Evolutionary conservation across 1,140 invertebrate genomes (phyloP).

Genomic region (Calycopis cecrops): DNA sequence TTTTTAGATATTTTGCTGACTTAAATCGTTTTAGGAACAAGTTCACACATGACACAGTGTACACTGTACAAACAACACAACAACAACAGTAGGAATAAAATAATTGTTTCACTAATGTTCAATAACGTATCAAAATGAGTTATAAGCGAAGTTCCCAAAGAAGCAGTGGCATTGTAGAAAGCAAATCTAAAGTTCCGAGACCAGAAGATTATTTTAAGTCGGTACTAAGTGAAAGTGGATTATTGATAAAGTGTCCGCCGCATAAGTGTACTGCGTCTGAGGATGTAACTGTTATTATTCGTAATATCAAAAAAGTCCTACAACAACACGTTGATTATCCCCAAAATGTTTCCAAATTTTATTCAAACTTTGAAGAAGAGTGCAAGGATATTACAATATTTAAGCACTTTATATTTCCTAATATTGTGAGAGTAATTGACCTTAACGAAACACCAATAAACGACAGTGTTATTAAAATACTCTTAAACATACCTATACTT

Average conservation of each 20-base stretch:
- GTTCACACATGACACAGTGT: no score
- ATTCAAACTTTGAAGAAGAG: constrained; percentile 47
- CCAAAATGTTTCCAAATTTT: constrained; percentile 52
- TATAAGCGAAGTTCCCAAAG: constrained; percentile 28
- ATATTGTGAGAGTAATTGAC: constrained; percentile 44
- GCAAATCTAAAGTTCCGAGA: constrained; percentile 36
- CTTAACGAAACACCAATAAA: constrained; percentile 34
- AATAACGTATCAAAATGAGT: constrained; percentile 6
- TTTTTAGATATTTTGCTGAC: no score
- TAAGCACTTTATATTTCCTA: constrained; percentile 59
- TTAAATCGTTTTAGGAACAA: no score
- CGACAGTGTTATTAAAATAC: constrained; percentile 61
- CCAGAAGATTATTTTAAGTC: constrained; percentile 37
- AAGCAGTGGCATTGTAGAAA: constrained; percentile 11
- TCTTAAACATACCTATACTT: constrained; percentile 52
- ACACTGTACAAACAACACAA: no score
- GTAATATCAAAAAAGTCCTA: constrained; percentile 58
- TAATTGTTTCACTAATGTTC: no score
- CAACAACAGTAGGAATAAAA: no score
- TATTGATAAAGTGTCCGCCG: constrained; percentile 44
- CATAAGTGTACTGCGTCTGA: constrained; percentile 39
- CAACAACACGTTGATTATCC: constrained; percentile 63
- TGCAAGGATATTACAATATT: constrained; percentile 48
- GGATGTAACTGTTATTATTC: constrained; percentile 48
- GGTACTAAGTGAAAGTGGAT: constrained; percentile 47